These are phyloP conservation scores for Dynastes maya DNA, from an alignment of 2,888 invertebrate species.

Conservation along the genomic window DNA sequence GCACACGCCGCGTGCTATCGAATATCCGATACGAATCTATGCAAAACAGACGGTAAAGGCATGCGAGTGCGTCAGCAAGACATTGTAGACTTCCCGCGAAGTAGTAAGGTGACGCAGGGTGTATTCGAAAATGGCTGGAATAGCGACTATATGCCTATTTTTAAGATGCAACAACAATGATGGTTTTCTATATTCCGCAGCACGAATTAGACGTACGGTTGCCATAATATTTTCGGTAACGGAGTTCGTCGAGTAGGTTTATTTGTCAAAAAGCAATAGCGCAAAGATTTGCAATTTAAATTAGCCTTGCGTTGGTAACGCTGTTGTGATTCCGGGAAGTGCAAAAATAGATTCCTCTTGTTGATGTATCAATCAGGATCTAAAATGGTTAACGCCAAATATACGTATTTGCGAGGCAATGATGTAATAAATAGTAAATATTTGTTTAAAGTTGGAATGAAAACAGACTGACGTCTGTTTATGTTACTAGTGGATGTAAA, in stretches of 20 bases:
- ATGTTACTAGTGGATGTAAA: too few species aligned
- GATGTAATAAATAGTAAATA: neutral
- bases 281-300: constrained; percentile 25
- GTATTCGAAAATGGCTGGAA: neutral
- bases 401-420: neutral
- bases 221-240: constrained; percentile 10
- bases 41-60: neutral
- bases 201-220: neutral
- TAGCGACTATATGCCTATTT: neutral
- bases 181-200: neutral
- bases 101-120: neutral
- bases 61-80: constrained; percentile 12
- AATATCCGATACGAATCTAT: constrained; percentile 15
- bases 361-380: neutral
- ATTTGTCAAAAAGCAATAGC: constrained; percentile 21
- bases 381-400: neutral
- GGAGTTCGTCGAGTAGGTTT: neutral
- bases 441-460: constrained; percentile 1
- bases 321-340: constrained; percentile 16
- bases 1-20: neutral
- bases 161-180: constrained; percentile 6
- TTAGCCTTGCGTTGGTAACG: neutral
- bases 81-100: neutral
- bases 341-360: constrained; percentile 17
- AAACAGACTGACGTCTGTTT: neutral